Conservation (phyloP, 2,888 invertebrate genomes). For the Xylota sylvarum region DNA sequence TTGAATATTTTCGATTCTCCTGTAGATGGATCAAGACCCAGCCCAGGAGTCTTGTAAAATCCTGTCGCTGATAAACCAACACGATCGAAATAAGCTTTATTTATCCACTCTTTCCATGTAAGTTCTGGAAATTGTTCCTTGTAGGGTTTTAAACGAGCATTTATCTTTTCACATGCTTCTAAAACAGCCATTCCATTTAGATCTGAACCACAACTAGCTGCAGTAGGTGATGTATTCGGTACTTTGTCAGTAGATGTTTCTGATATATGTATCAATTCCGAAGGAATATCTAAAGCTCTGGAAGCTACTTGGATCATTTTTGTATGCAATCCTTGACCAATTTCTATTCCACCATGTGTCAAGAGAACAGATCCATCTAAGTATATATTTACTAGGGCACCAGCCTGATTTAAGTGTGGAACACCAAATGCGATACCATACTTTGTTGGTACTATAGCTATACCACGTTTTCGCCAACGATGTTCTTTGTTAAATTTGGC, state of each 20-base stretch:
- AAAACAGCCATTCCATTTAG: conserved; percentile 96
- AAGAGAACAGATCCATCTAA: conserved; percentile 94
- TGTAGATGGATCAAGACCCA: conserved; percentile 89
- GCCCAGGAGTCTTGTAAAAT: conserved; percentile 91
- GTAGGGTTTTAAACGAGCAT: conserved; percentile 90
- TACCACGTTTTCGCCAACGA: conserved; percentile 94
- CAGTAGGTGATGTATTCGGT: conserved; percentile 95
- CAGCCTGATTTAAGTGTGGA: conserved; percentile 92
- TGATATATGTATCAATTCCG: conserved; percentile 91
- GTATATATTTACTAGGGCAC: conserved; percentile 95
- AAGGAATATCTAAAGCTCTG: conserved; percentile 89
- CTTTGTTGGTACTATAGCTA: conserved; percentile 92
- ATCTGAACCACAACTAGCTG: conserved; percentile 95
- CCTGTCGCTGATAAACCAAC: conserved; percentile 93
- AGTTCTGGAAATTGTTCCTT: conserved; percentile 91
- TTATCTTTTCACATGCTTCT: conserved; percentile 91
- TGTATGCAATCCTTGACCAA: conserved; percentile 98
- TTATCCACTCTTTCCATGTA: conserved; percentile 94
- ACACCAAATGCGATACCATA: conserved; percentile 94
- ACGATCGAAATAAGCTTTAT: conserved; percentile 90
- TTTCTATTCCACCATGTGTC: conserved; percentile 97
- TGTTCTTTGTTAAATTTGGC: conserved; percentile 91
- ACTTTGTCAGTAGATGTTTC: conserved; percentile 96
- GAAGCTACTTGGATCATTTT: conserved; percentile 98
- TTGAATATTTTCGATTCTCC: conserved; percentile 91